A percentile compares a stretch with the other conserved stretches of the same genome.
Conservation (phyloP, 2,113 vertebrate genomes). For the Charadrius vociferus region DNA sequence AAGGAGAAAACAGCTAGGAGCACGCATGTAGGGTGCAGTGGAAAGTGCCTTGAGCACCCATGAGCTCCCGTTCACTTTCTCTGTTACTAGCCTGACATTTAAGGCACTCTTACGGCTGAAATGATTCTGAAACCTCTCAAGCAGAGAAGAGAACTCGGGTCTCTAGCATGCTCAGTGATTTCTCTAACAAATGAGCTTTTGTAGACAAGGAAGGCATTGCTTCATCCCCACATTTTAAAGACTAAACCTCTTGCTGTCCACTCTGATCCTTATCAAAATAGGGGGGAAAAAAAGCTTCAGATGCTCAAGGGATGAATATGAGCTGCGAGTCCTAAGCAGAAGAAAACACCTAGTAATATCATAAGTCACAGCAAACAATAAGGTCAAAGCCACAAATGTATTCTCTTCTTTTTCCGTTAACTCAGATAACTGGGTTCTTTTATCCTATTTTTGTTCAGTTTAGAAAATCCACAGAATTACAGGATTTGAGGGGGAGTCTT, state of each 20-base stretch:
- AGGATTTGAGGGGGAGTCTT: neutral
- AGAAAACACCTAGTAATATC: neutral
- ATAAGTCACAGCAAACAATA: neutral
- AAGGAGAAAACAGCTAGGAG: neutral
- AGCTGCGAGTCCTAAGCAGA: neutral
- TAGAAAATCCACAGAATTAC: neutral
- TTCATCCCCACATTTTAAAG: neutral
- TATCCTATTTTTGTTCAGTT: neutral
- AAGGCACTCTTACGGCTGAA: neutral
- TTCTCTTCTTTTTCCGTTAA: neutral
- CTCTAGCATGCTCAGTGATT: neutral
- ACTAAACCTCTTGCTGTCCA: neutral
- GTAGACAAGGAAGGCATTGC: neutral
- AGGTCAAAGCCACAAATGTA: neutral
- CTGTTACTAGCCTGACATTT: neutral
- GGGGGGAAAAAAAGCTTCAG: accelerated
- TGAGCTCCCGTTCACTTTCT: neutral
- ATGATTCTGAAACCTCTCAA: neutral
- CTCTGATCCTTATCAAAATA: neutral
- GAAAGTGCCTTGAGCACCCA: neutral
- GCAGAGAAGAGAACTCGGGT: neutral
- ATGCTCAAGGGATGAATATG: neutral
- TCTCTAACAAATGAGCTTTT: neutral
- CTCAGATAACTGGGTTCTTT: neutral
- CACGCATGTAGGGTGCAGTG: neutral